Evolutionary conservation across 2,888 invertebrate genomes (phyloP), one percentile per base, ranked within the genome.

Genomic region (Bursaphelenchus okinawaensis): DNA sequence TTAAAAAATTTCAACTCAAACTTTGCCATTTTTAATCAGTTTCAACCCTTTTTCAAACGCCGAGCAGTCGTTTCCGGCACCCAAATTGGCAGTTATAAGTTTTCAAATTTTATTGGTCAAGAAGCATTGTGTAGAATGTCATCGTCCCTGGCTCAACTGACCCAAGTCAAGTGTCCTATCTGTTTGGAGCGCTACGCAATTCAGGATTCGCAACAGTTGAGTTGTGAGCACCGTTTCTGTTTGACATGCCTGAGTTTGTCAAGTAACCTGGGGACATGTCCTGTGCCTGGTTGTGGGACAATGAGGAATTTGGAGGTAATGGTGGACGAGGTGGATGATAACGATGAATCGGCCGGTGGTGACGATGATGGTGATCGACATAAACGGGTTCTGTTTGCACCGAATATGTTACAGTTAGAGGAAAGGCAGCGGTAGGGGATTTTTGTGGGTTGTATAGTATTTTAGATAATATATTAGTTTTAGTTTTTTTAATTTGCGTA

Each of bases 161-260:
- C 56, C 27, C 19, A 19, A 1, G 56, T 56, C 27, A 24, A 27
- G 12, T 56, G 56, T 19, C 26, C 26, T 16, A 56, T 56, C 26
- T 56, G 56, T 4, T 24, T 19, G 56, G 56, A 56, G 19, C 24
- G 26, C 20, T 56, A 26, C 6, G 26, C 56, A 3, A 19, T 28
- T 9, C 6, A 22, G 27, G 56, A 56, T 9, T n/a, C 56, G 12
- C 29, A 24, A 27, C 63, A 67, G 58, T 66, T 74, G 2, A 66
- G 63, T 29, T 74, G 74, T 52, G 61, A 57, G 28, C 74, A 74
- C 66, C 50, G 50, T 23, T 72, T 71, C 68, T 74, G 74, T 63
- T 64, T 60, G 26, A 52, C 61, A 24, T 74, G 72, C 52, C 62
- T 68, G 9, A 52, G 57, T 20, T 12, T 63, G 27, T 63, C 52